Evolutionary conservation across 2,888 invertebrate genomes (phyloP), one percentile per base, ranked within the genome.

Genomic region (Mesorhabditis sp.): DNA sequence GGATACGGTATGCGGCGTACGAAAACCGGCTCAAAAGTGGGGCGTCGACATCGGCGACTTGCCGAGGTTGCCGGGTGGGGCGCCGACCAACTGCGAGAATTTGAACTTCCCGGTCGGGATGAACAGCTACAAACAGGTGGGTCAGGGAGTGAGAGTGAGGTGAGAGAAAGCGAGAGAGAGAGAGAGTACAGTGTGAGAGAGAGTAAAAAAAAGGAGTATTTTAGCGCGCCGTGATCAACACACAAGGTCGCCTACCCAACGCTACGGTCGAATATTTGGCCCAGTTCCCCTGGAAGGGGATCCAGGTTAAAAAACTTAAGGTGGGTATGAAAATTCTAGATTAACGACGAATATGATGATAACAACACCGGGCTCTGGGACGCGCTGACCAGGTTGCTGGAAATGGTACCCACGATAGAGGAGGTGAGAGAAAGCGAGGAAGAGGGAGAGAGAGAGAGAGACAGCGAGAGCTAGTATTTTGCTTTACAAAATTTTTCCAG

Each of bases 141-240:
- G n/a, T 13, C n/a, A n/a, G n/a, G 7, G 58, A 50, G 7, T 50
- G 58, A 10, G 10, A 50, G n/a, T 2, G 58, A n/a, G 10, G n/a
- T 13, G 58, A n/a, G 58, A 50, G 58, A 50, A n/a, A 50, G 10
- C n/a, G n/a, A n/a, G 58, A 50, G 58, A n/a, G 58, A n/a, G 58
- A 13, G n/a, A 10, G 7, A 13, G 7, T 10, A 50, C 7, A 50
- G 58, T 50, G n/a, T 50, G n/a, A 50, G n/a, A 13, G n/a, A 50
- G 58, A 13, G n/a, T 50, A 50, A 50, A 50, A 13, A n/a, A 50
- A 50, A 50, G 58, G 7, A 50, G 7, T 13, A 50, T n/a, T 50
- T 50, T n/a, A 50, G 58, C 58, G n/a, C 2, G 58, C 58, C 58
- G 58, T 50, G 7, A 13, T 50, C 10, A n/a, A n/a, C n/a, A n/a